These are phyloP conservation scores for Carollia perspicillata DNA, from an alignment of 2,113 vertebrate genomes.

Conservation along the genomic window DNA sequence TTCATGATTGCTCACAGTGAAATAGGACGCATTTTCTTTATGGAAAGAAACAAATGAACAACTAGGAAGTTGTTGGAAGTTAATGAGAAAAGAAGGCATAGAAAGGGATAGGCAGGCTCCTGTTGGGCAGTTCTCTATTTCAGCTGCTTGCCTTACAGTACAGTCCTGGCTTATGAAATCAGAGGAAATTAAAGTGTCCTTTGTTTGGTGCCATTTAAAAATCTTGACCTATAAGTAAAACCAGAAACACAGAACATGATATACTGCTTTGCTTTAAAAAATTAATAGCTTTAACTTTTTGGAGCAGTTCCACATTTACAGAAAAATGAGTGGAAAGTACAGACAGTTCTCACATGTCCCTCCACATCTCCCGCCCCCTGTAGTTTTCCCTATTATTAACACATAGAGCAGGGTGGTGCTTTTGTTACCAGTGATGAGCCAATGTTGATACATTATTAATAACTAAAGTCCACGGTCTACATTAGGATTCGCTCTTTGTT, in stretches of 20 bases:
- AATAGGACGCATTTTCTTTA: background rate
- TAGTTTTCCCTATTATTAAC: background rate
- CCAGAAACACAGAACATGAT: background rate
- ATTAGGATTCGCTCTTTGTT: background rate
- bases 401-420: background rate
- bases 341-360: background rate
- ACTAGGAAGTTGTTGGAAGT: background rate
- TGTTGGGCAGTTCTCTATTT: background rate
- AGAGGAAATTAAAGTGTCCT: slow-evolving; percentile 30
- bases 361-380: background rate
- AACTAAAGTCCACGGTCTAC: background rate
- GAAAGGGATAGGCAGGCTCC: background rate
- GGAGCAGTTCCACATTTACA: background rate
- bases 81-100: background rate
- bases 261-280: background rate
- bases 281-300: background rate
- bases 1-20: background rate
- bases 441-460: background rate
- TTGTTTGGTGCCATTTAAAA: slow-evolving; percentile 27
- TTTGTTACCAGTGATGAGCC: background rate
- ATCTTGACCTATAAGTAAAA: background rate
- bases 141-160: background rate
- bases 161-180: background rate
- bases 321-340: background rate
- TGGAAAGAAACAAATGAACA: background rate